Evolutionary conservation across 2,888 invertebrate species (phyloP).

Genomic region (Brachyptera risi): DNA sequence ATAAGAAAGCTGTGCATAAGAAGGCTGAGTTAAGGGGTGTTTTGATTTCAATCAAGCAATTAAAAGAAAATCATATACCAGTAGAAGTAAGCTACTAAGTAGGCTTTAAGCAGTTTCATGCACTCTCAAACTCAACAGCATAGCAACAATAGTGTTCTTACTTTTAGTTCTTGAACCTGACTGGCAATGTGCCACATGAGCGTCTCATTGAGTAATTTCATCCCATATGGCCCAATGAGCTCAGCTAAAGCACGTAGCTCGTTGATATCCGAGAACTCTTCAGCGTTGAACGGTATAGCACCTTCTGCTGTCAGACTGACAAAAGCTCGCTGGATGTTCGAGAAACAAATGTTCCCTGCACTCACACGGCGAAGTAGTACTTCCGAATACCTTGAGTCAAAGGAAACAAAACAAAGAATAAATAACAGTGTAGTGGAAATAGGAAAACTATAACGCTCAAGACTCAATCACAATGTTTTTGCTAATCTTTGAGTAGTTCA

Average conservation of each 20-base stretch:
- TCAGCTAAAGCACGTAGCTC: constrained; percentile 93
- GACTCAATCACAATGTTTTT: too few species aligned
- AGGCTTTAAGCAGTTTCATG: too few species aligned
- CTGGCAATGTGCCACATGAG: constrained; percentile 98
- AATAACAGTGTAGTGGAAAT: not conserved
- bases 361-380: constrained; percentile 83
- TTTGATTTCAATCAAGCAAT: too few species aligned
- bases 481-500: too few species aligned
- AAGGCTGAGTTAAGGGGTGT: too few species aligned
- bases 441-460: not conserved
- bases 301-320: constrained; percentile 90
- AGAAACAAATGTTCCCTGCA: constrained; percentile 94
- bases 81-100: too few species aligned
- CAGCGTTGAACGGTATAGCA: constrained; percentile 91
- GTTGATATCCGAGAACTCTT: constrained; percentile 96
- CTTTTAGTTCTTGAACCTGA: constrained; percentile 95
- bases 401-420: constrained; percentile 4
- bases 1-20: too few species aligned
- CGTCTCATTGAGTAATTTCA: constrained; percentile 94
- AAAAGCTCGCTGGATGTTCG: constrained; percentile 94
- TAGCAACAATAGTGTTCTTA: too few species aligned
- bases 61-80: too few species aligned
- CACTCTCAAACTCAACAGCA: too few species aligned
- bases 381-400: constrained; percentile 67
- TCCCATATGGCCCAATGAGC: constrained; percentile 96